A percentile compares a stretch with the other conserved stretches of the same genome.
phyloP scores from a whole-genome alignment of 2,797 vertebrate species.

The Synanceia verrucosa region DNA sequence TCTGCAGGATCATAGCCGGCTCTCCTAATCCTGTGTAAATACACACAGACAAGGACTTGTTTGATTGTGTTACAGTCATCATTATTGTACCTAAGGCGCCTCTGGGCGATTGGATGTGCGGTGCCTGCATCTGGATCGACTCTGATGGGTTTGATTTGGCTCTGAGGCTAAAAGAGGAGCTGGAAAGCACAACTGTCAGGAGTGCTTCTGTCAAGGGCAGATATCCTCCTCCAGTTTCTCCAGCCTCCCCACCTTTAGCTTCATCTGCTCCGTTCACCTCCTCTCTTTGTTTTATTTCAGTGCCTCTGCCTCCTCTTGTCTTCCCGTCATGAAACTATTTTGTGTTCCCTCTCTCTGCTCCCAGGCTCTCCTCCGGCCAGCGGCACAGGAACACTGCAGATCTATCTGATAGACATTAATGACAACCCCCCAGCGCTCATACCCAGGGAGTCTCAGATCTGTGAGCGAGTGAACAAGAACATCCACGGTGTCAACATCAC shows the following conservation, averaged over 20 bases:
- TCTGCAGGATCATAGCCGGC: constrained; percentile 24
- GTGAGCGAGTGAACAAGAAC: constrained; percentile 87
- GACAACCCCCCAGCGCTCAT: constrained; percentile 92
- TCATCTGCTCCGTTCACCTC: constrained; percentile 23
- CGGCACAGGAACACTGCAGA: constrained; percentile 92
- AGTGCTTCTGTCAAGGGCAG: constrained; percentile 60
- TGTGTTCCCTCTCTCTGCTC: constrained; percentile 26
- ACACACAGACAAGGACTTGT: constrained; percentile 61
- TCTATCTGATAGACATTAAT: constrained; percentile 95
- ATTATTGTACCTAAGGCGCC: constrained; percentile 59
- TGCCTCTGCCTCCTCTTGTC: constrained; percentile 44
- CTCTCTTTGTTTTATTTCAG: constrained; percentile 31
- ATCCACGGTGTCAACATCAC: constrained; percentile 93
- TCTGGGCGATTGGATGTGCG: constrained; percentile 44
- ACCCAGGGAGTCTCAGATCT: constrained; percentile 93
- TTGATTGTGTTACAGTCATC: constrained; percentile 76
- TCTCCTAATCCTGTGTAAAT: constrained; percentile 29
- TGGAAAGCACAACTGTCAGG: constrained; percentile 65
- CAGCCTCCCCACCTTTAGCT: constrained; percentile 31
- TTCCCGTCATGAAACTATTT: constrained; percentile 66
- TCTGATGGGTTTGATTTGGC: constrained; percentile 65
- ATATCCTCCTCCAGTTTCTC: constrained; percentile 43
- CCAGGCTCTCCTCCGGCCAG: constrained; percentile 90
- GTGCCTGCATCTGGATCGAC: constrained; percentile 48
- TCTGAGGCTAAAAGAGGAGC: constrained; percentile 54